Conservation (phyloP, 1,140 invertebrate genomes). For the Zaprionus nigranus region DNA sequence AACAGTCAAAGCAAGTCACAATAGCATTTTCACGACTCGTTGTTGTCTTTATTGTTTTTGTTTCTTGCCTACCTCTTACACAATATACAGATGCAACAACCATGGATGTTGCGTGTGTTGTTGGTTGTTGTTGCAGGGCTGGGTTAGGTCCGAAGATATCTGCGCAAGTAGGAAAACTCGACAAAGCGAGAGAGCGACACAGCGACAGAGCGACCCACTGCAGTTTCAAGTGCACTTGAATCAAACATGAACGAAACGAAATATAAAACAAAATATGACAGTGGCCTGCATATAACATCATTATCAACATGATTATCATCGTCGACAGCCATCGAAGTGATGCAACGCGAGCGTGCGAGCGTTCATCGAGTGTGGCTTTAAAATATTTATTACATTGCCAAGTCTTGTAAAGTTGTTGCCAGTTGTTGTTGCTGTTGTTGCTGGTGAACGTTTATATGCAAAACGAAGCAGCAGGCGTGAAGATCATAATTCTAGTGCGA, state of each 20-base stretch:
- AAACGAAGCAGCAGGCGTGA: constrained; percentile 60
- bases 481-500: constrained; percentile 74
- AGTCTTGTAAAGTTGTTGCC: constrained; percentile 44
- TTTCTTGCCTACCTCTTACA: constrained; percentile 62
- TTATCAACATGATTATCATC: constrained; percentile 30
- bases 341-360: constrained; percentile 61
- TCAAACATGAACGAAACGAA: constrained; percentile 39
- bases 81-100: constrained; percentile 44
- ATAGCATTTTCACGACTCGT: constrained; percentile 41
- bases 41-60: constrained; percentile 43
- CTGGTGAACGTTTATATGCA: constrained; percentile 43
- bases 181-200: background rate
- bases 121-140: background rate
- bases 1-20: constrained; percentile 48
- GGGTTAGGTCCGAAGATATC: constrained; percentile 2
- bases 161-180: constrained; percentile 15
- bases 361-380: constrained; percentile 56
- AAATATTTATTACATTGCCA: constrained; percentile 80
- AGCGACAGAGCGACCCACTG: constrained; percentile 4
- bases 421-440: constrained; percentile 31
- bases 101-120: too few species aligned
- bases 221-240: constrained; percentile 73
- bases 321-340: constrained; percentile 50
- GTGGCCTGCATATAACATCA: constrained; percentile 48
- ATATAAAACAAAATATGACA: constrained; percentile 45